Evolutionary conservation across 2,113 vertebrate genomes (phyloP).

Genomic region (Malurus cyaneus): DNA sequence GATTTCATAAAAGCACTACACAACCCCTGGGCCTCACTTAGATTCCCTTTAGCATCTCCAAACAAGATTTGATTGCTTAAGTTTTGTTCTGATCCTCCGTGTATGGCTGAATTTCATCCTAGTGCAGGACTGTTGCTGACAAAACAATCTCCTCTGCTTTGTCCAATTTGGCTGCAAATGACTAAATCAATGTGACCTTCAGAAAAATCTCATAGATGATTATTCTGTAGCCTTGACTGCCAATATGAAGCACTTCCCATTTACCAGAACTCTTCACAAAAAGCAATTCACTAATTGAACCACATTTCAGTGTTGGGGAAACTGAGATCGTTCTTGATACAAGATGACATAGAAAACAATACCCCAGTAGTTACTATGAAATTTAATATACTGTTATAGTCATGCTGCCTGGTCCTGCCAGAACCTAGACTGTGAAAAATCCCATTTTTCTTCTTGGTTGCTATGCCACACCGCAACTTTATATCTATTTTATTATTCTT

Average conservation of each 20-base stretch:
- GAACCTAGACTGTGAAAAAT: not conserved
- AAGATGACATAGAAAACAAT: not conserved
- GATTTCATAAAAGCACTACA: not conserved
- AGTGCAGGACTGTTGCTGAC: not conserved
- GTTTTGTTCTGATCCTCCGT: not conserved
- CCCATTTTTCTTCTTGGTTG: not conserved
- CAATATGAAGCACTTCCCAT: not conserved
- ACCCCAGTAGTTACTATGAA: not conserved
- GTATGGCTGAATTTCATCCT: not conserved
- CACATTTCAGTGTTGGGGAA: not conserved
- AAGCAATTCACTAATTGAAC: not conserved
- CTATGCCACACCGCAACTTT: not conserved
- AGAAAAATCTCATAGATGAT: not conserved
- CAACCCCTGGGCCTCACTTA: not conserved
- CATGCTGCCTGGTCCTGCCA: not conserved
- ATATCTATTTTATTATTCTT: conserved; percentile 1
- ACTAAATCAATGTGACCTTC: conserved; percentile 41
- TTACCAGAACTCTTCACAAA: not conserved
- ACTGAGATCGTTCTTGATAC: not conserved
- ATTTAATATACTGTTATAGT: not conserved
- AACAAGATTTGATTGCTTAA: not conserved
- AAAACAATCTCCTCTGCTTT: conserved; percentile 9
- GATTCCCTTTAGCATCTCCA: not conserved
- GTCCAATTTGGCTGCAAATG: not conserved
- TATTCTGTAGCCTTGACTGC: not conserved